Percentiles rank a stretch among this genome's conserved stretches.
phyloP scores from a whole-genome alignment of 2,888 invertebrate genomes.

The Hyppa rectilinea region DNA sequence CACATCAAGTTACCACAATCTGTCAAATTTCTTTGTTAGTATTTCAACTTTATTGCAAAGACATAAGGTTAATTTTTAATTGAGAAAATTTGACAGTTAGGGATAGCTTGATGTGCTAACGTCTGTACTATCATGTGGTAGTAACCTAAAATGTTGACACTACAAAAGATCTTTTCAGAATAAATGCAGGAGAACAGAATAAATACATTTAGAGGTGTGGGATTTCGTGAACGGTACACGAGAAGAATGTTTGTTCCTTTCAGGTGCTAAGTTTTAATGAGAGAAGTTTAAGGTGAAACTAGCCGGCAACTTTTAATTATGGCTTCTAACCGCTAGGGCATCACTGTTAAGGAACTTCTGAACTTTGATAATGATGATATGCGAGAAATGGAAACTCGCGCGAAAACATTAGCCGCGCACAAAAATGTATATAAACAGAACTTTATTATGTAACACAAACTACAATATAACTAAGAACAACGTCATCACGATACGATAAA shows the following conservation, averaged over 20 bases:
- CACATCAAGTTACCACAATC: no score
- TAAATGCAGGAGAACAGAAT: slow-evolving; percentile 17
- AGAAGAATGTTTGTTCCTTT: slow-evolving; percentile 84
- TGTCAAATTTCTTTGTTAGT: no score
- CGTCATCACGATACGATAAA: slow-evolving; percentile 29
- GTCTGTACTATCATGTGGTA: no score
- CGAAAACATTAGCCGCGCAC: slow-evolving; percentile 62
- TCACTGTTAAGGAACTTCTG: slow-evolving; percentile 76
- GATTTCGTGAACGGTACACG: slow-evolving; percentile 75
- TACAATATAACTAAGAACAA: slow-evolving; percentile 41
- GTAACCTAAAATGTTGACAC: neutral
- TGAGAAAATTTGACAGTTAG: no score
- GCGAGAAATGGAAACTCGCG: slow-evolving; percentile 69
- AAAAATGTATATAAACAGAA: slow-evolving; percentile 48
- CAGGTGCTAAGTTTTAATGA: slow-evolving; percentile 88
- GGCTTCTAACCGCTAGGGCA: slow-evolving; percentile 78
- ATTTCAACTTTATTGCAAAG: no score
- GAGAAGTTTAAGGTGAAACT: slow-evolving; percentile 86
- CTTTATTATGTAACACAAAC: slow-evolving; percentile 1
- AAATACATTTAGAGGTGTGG: slow-evolving; percentile 68
- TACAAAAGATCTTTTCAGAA: slow-evolving; percentile 9
- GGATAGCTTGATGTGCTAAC: no score
- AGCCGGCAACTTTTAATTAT: slow-evolving; percentile 87
- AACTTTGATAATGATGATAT: slow-evolving; percentile 81
- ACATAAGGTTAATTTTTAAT: no score